A percentile compares a stretch with the other conserved stretches of the same genome.
phyloP scores from a whole-genome alignment of 1,140 invertebrate genomes.

The Bombus impatiens region DNA sequence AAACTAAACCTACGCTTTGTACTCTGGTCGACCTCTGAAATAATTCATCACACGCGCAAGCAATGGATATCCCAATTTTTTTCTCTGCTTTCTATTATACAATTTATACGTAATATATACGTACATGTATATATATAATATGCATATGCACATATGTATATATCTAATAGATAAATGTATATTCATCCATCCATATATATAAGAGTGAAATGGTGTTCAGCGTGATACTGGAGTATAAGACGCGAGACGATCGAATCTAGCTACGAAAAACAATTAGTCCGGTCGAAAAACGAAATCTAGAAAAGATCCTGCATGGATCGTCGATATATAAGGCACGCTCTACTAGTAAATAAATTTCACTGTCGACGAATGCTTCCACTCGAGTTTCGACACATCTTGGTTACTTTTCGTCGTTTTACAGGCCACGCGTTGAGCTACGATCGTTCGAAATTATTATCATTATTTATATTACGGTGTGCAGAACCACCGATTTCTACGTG shows the following conservation, averaged over 20 bases:
- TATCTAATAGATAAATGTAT: conserved; percentile 13
- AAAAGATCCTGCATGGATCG: conserved; percentile 18
- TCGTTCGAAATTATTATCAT: not conserved
- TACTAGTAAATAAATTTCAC: conserved; percentile 39
- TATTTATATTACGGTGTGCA: not conserved
- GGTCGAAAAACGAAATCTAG: conserved; percentile 15
- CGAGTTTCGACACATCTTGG: not conserved
- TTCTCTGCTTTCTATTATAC: conserved; percentile 27
- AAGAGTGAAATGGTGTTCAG: conserved; percentile 36
- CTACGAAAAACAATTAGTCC: conserved; percentile 9
- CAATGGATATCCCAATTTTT: conserved; percentile 11
- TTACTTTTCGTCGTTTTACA: conserved; percentile 1
- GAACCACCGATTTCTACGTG: too few species aligned
- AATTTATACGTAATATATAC: conserved; percentile 10
- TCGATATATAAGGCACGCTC: conserved; percentile 52
- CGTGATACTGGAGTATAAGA: not conserved
- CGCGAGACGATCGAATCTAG: not conserved
- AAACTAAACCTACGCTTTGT: conserved; percentile 81
- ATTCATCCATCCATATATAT: conserved; percentile 3
- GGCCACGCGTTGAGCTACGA: conserved; percentile 2
- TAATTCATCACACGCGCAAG: conserved; percentile 71
- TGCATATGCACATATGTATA: conserved; percentile 12
- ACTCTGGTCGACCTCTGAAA: conserved; percentile 79
- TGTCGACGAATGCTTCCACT: not conserved
- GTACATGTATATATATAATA: conserved; percentile 25